Base-by-base conservation (phyloP, 2,888 invertebrate species). In the Octodonta nipae region DNA sequence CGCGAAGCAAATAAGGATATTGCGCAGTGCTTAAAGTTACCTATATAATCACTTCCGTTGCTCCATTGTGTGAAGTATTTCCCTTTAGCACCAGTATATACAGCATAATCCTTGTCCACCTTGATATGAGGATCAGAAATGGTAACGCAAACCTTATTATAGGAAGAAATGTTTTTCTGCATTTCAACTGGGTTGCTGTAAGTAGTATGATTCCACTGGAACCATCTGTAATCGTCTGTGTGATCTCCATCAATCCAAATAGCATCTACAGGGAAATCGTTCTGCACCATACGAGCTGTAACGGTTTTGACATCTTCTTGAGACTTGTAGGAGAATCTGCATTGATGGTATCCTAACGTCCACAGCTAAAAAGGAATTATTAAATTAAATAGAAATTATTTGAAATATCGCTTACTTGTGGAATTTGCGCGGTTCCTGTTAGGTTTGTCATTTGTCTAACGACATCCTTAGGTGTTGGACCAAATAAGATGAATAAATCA, bases 201-300 rank as follows among this genome's bases (percentile, higher is more conserved):
- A 57, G 86, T 88, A 35, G 75, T 70, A 0, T 67, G 58, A 58
- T 95, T 92, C 96, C 95, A 96, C 0, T 93, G 95, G 34, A 56
- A 96, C 60, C 96, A 85, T 75, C 83, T 86, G 63, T 93, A 93
- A 32, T 75, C 73, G 58, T 95, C 87, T 0, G 96, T 95, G 57
- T 98, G 89, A 58, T 98, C 96, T 56, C 98, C 93, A 61, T 98
- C 96, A 15, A 96, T 68, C 96, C 96, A 96, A 58, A 96, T 75
- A 2, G 83, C 85, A 60, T 96, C 96, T 60, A 84, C 70, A 2
- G 96, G 95, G 17, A 96, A 78, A 59, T 95, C 88, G 56, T 84
- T 71, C 6, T 71, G 68, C 60, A 96, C 95, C 56, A 91, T 89
- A 43, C 75, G 77, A 5, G 76, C 76, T 40, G 75, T 73, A 0